Evolutionary conservation across 2,113 vertebrate genomes (phyloP).

Genomic region (Dissostichus mawsoni): DNA sequence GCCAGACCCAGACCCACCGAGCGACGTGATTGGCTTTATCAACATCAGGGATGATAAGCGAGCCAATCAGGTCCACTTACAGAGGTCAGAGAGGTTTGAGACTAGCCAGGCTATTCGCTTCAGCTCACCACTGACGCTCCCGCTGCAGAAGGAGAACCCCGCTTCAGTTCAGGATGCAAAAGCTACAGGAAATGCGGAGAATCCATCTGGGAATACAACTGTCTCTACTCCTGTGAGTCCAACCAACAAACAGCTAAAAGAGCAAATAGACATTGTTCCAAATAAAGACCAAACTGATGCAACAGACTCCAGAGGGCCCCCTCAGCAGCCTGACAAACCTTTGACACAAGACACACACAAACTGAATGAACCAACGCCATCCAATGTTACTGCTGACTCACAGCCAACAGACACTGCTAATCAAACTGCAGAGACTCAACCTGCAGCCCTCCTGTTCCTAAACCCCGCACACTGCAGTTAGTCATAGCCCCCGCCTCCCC

Average conservation of each 20-base stretch:
- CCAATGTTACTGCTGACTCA: constrained; percentile 27
- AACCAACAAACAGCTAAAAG: constrained; percentile 16
- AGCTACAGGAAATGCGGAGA: not conserved
- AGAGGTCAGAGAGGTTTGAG: constrained; percentile 84
- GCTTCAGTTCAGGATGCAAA: not conserved
- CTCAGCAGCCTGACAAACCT: constrained; percentile 36
- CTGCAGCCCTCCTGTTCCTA: constrained; percentile 85
- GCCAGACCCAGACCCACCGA: constrained; percentile 95
- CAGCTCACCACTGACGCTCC: constrained; percentile 64
- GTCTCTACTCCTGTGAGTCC: constrained; percentile 24
- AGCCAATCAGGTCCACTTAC: constrained; percentile 82
- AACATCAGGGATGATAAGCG: constrained; percentile 89
- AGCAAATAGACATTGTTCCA: not conserved
- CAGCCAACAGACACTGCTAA: constrained; percentile 18
- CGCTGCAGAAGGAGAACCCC: constrained; percentile 8
- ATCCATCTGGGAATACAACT: constrained; percentile 1
- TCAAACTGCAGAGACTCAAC: constrained; percentile 28
- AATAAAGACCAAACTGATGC: constrained; percentile 40
- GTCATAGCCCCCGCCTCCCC: constrained; percentile 59
- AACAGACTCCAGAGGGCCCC: constrained; percentile 29
- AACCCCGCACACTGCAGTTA: constrained; percentile 89
- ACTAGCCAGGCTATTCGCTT: constrained; percentile 88
- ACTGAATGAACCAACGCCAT: constrained; percentile 1
- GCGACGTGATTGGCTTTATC: constrained; percentile 96
- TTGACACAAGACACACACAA: constrained; percentile 23